Evolutionary conservation across 2,113 vertebrate genomes (phyloP).

Genomic region (Chloroceryle aenea): DNA sequence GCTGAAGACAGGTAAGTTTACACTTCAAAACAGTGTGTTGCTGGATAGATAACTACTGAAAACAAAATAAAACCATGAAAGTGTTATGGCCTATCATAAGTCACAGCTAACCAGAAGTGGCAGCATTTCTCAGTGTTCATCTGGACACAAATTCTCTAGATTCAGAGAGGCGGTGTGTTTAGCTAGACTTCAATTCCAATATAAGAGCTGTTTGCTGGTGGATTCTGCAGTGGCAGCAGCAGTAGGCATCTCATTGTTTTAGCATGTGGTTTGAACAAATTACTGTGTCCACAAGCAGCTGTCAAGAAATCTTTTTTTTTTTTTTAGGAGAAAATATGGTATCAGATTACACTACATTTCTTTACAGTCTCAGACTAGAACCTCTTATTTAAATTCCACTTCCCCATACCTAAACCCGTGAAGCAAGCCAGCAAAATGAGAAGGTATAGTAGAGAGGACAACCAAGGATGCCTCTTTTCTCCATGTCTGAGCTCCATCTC

Average conservation of each 20-base stretch:
- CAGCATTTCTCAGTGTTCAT: slow-evolving; percentile 24
- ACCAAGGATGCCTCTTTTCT: background rate
- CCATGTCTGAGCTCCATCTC: background rate
- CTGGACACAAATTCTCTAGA: slow-evolving; percentile 7
- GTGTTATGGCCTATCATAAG: slow-evolving; percentile 21
- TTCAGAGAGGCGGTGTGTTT: slow-evolving; percentile 21
- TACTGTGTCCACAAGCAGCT: background rate
- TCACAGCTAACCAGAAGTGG: slow-evolving; percentile 38
- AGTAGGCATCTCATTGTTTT: background rate
- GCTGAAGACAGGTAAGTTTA: slow-evolving; percentile 57
- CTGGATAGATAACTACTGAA: slow-evolving; percentile 56
- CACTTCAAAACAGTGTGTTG: background rate
- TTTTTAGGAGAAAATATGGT: background rate
- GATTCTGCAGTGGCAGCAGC: background rate
- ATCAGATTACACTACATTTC: background rate
- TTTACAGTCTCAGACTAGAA: background rate
- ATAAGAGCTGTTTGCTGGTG: slow-evolving; percentile 18
- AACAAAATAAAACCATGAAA: slow-evolving; percentile 53
- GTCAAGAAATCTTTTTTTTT: background rate
- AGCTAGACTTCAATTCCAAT: slow-evolving; percentile 51
- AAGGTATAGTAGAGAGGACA: background rate
- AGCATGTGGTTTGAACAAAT: slow-evolving; percentile 42
- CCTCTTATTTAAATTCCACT: background rate
- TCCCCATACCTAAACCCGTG: background rate
- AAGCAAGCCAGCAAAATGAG: background rate